Conservation (phyloP, 2,888 invertebrate genomes). For the Morinoia aosen region DNA sequence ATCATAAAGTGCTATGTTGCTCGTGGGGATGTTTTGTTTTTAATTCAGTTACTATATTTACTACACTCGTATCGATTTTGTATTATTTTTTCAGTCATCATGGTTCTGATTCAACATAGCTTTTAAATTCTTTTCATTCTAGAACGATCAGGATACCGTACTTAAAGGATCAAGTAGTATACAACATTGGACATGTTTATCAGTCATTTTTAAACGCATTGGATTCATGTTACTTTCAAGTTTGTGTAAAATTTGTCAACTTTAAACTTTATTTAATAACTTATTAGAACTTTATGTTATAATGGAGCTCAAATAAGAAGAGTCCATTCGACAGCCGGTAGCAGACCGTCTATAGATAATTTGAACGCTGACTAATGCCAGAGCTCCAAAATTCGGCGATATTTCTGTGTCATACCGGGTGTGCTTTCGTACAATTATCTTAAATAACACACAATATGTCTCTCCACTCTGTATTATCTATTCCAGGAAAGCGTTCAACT, state of each 20-base stretch:
- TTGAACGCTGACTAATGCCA: constrained; percentile 27
- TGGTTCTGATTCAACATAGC: not conserved
- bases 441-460: constrained; percentile 58
- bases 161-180: not conserved
- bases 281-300: not conserved
- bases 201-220: not conserved
- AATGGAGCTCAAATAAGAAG: not conserved
- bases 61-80: not conserved
- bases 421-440: not conserved
- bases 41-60: not conserved
- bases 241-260: not conserved
- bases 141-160: not conserved
- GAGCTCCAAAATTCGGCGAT: constrained; percentile 28
- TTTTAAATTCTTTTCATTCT: not conserved
- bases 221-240: not conserved
- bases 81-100: not conserved
- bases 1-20: not conserved
- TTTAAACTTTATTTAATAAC: not conserved
- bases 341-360: not conserved
- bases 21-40: not conserved
- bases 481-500: constrained; percentile 64
- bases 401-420: not conserved
- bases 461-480: constrained; percentile 61
- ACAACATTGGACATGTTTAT: not conserved
- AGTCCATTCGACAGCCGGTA: not conserved